A percentile compares a stretch with the other conserved stretches of the same genome.
Evolutionary conservation across 2,113 vertebrate species (phyloP).

Genomic region (Hippocampus abdominalis): DNA sequence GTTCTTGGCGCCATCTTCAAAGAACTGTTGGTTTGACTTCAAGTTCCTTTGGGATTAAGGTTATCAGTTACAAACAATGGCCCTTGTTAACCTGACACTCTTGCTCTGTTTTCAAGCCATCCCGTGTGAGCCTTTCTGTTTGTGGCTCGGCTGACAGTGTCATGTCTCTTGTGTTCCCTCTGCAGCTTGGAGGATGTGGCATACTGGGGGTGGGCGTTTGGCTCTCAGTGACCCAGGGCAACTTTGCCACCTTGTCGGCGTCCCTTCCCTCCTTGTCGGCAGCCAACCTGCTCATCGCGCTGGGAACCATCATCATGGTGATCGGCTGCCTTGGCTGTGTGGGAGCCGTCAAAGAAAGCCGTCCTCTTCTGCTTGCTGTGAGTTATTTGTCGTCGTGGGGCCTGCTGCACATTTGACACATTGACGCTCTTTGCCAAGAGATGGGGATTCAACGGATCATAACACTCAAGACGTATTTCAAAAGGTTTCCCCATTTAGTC

Average conservation of each 20-base stretch:
- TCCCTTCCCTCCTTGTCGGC: conserved; percentile 94
- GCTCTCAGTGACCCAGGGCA: conserved; percentile 79
- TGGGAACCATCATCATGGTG: conserved; percentile 91
- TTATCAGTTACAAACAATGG: neutral
- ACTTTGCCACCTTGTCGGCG: conserved; percentile 94
- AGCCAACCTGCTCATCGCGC: conserved; percentile 92
- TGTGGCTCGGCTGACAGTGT: conserved; percentile 16
- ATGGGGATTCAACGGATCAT: neutral
- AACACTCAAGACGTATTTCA: neutral
- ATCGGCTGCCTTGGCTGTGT: conserved; percentile 96
- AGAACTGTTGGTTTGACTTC: neutral
- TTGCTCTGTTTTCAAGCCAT: neutral
- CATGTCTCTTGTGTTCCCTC: conserved; percentile 32
- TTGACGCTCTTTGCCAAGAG: neutral
- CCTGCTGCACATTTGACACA: conserved; percentile 1
- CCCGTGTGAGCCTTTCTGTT: neutral
- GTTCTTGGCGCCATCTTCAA: neutral
- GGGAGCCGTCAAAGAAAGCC: conserved; percentile 94
- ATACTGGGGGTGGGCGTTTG: conserved; percentile 77
- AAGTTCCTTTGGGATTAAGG: neutral
- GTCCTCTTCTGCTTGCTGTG: conserved; percentile 89
- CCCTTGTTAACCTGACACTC: conserved; percentile 1
- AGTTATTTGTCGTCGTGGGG: conserved; percentile 57
- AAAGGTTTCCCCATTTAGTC: conserved; percentile 2
- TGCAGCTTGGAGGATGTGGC: conserved; percentile 75